Percentiles rank a stretch among this genome's conserved stretches.
Conservation (phyloP, 2,797 vertebrate species). For the Gymnocypris eckloni region DNA sequence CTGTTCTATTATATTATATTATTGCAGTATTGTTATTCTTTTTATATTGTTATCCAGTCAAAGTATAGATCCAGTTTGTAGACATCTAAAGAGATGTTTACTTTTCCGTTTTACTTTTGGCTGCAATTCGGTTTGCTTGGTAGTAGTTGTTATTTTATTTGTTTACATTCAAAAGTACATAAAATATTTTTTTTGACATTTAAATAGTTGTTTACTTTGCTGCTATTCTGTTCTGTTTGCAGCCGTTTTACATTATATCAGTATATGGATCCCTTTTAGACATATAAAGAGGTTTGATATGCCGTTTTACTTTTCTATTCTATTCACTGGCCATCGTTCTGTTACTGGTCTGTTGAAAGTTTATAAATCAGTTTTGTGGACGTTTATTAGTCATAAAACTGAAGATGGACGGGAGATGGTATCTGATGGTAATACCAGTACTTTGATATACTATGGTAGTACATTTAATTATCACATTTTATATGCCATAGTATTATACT, state of each 20-base stretch:
- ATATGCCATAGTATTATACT: not conserved
- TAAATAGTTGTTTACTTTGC: not conserved
- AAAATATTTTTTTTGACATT: no score
- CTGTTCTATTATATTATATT: constrained; percentile 1
- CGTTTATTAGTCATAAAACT: not conserved
- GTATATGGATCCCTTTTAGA: not conserved
- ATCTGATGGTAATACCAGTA: not conserved
- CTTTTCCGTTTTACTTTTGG: not conserved
- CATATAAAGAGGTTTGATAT: not conserved
- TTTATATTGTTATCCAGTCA: not conserved
- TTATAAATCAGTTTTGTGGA: not conserved
- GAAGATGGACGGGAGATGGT: not conserved
- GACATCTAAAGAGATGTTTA: not conserved
- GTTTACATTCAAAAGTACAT: not conserved
- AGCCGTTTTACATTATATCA: not conserved
- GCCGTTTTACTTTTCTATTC: no score
- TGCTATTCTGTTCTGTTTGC: not conserved
- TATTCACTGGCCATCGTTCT: not conserved
- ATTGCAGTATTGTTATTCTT: not conserved
- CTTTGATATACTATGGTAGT: not conserved
- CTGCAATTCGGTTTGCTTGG: not conserved
- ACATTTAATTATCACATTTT: not conserved
- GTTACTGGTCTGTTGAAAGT: not conserved
- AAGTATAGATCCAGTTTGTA: not conserved
- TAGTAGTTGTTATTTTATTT: not conserved